phyloP scores from a whole-genome alignment of 2,113 vertebrate species.

The Passer montanus region DNA sequence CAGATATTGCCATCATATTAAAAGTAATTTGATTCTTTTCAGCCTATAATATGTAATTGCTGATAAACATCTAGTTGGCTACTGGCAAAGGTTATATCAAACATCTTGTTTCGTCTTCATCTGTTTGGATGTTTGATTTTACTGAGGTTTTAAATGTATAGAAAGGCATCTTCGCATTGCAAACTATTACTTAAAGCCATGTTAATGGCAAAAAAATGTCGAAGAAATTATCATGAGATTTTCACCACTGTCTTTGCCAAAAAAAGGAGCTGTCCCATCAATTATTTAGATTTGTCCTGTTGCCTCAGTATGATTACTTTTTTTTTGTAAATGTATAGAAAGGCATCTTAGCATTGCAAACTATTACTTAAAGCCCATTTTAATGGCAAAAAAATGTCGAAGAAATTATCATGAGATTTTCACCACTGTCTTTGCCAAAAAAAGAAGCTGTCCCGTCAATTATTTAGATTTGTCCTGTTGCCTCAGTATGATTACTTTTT shows the following conservation, averaged over 20 bases:
- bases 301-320: background rate
- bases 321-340: background rate
- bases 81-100: constrained; percentile 34
- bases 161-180: background rate
- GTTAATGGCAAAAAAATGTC: background rate
- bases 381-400: background rate
- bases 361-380: background rate
- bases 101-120: constrained; percentile 29
- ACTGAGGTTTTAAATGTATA: constrained; percentile 23
- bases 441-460: background rate
- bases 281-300: background rate
- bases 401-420: constrained; percentile 4
- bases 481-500: background rate
- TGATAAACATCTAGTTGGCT: constrained; percentile 25
- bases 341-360: background rate
- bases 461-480: background rate
- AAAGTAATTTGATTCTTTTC: constrained; percentile 56
- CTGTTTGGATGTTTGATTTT: constrained; percentile 44
- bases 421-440: background rate
- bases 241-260: constrained; percentile 14
- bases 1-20: constrained; percentile 49
- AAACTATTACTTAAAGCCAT: background rate
- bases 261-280: background rate
- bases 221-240: background rate
- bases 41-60: constrained; percentile 21